phyloP scores from a whole-genome alignment of 2,797 vertebrate genomes.

The Acipenser transmontanus region DNA sequence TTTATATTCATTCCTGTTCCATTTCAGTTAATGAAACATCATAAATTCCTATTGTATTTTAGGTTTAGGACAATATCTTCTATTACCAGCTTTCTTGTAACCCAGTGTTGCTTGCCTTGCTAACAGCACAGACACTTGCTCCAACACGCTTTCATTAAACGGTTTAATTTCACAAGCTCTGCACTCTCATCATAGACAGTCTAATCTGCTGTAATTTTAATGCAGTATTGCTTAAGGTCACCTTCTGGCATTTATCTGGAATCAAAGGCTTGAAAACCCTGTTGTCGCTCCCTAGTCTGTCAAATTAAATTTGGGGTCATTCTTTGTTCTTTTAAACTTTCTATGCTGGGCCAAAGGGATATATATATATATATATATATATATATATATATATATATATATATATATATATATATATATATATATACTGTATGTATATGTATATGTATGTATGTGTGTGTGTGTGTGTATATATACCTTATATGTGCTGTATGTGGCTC shows the following conservation, averaged over 20 bases:
- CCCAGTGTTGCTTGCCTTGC: not conserved
- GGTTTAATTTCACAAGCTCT: not conserved
- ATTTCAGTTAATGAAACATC: not conserved
- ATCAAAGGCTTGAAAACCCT: not conserved
- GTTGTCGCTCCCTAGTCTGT: not conserved
- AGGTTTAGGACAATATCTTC: not conserved
- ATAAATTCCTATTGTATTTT: not conserved
- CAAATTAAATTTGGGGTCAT: not conserved
- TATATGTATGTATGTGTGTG: too few species aligned
- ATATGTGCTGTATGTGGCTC: too few species aligned
- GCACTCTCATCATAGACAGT: not conserved
- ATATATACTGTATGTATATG: too few species aligned
- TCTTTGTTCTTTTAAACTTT: not conserved
- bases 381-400: too few species aligned
- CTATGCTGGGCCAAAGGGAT: not conserved
- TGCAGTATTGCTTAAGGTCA: not conserved
- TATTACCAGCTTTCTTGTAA: not conserved
- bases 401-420: too few species aligned
- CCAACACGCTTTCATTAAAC: not conserved
- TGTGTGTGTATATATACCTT: too few species aligned
- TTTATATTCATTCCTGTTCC: not conserved
- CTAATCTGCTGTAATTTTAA: not conserved
- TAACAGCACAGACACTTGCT: not conserved
- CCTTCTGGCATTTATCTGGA: not conserved
- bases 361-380: not conserved